Evolutionary conservation across 2,113 vertebrate species (phyloP).

Genomic region (Saguinus imperator): DNA sequence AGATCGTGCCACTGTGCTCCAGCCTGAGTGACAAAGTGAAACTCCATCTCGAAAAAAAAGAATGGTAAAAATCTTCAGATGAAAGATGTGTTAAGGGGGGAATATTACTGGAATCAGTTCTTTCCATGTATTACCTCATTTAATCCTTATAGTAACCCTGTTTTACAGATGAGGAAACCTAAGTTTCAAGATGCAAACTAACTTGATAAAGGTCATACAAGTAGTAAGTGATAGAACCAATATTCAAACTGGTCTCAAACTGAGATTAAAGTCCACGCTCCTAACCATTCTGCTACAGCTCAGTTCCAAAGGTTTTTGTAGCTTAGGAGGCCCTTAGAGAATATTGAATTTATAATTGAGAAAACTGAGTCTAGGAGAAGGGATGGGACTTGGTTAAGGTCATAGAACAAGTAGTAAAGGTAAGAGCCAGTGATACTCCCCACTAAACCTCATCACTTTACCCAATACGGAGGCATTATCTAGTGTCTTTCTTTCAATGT

Average conservation of each 20-base stretch:
- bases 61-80: not conserved
- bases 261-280: not conserved
- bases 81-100: not conserved
- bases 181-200: not conserved
- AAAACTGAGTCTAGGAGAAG: not conserved
- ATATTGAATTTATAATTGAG: conserved; percentile 13
- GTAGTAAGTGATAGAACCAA: not conserved
- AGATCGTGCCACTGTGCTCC: too few species aligned
- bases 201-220: not conserved
- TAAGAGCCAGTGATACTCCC: not conserved
- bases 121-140: not conserved
- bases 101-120: not conserved
- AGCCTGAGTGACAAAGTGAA: too few species aligned
- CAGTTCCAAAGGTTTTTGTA: not conserved
- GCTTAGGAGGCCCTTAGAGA: not conserved
- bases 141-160: not conserved
- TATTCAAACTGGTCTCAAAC: conserved; percentile 22
- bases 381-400: not conserved
- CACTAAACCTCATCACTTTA: not conserved
- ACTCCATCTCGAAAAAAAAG: not conserved
- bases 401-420: not conserved
- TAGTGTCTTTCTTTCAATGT: conserved; percentile 30
- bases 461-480: not conserved
- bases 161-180: conserved; percentile 25
- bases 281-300: not conserved